Evolutionary conservation across 2,113 vertebrate species (phyloP).

Genomic region (Ochotona curzoniae): DNA sequence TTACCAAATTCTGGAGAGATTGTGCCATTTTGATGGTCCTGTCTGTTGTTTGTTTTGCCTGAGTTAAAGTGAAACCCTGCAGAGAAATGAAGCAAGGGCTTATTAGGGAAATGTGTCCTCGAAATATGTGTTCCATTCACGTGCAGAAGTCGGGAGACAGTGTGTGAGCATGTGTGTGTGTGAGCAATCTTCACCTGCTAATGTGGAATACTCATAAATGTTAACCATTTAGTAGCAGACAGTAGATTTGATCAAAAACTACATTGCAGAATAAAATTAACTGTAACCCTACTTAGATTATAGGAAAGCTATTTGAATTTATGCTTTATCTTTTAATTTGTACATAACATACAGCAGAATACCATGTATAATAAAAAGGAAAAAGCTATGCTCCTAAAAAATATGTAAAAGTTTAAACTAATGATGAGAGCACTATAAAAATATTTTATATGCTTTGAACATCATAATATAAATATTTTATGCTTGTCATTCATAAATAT

Average conservation of each 20-base stretch:
- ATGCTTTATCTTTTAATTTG: slow-evolving; percentile 5
- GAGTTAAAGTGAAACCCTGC: background rate
- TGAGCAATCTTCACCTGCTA: background rate
- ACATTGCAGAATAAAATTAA: background rate
- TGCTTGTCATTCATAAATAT: background rate
- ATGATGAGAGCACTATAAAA: background rate
- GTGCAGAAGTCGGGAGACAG: background rate
- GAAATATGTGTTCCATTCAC: slow-evolving; percentile 6
- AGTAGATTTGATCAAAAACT: slow-evolving; percentile 27
- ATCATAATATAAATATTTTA: background rate
- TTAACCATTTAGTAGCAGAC: background rate
- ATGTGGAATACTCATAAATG: background rate
- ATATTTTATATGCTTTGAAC: background rate
- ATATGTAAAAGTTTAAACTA: slow-evolving; percentile 25
- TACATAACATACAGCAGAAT: background rate
- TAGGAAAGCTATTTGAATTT: slow-evolving; percentile 44
- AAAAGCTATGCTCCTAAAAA: slow-evolving; percentile 30
- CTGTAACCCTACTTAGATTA: background rate
- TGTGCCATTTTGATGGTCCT: background rate
- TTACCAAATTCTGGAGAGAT: background rate
- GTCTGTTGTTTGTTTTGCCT: slow-evolving; percentile 21
- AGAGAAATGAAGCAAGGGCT: slow-evolving; percentile 10
- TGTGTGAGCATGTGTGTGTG: background rate
- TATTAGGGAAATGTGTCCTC: background rate
- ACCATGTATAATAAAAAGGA: slow-evolving; percentile 17